phyloP scores from a whole-genome alignment of 2,888 invertebrate species.

The Marronus borbonicus region DNA sequence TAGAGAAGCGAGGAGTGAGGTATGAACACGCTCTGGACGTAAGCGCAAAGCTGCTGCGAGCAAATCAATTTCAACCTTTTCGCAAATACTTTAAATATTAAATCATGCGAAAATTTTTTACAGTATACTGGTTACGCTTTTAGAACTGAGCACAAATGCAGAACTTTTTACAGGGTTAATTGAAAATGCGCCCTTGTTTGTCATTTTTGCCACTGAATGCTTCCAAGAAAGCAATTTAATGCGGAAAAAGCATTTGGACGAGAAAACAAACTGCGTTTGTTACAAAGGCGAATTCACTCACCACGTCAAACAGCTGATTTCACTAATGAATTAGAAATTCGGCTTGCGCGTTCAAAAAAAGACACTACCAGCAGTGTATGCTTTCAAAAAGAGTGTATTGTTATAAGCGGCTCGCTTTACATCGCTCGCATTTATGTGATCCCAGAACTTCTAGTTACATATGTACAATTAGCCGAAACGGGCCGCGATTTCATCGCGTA shows the following conservation, averaged over 20 bases:
- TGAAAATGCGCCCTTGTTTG: slow-evolving; percentile 10
- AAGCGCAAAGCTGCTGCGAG: not conserved
- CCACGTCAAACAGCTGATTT: too few relatives aligned
- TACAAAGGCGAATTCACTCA: too few relatives aligned
- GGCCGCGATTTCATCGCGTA: too few relatives aligned
- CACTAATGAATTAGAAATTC: too few relatives aligned
- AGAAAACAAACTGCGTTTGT: too few relatives aligned
- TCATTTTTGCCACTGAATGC: not conserved
- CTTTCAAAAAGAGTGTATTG: too few relatives aligned
- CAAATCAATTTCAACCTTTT: slow-evolving; percentile 34
- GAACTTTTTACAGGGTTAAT: slow-evolving; percentile 30
- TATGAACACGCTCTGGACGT: slow-evolving; percentile 2
- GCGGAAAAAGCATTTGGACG: not conserved
- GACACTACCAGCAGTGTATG: too few relatives aligned
- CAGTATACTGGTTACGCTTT: not conserved
- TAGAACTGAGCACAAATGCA: slow-evolving; percentile 13
- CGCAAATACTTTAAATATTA: slow-evolving; percentile 39
- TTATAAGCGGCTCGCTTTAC: too few relatives aligned
- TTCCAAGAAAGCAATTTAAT: slow-evolving; percentile 16
- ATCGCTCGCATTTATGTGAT: too few relatives aligned
- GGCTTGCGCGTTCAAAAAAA: too few relatives aligned
- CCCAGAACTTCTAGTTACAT: too few relatives aligned
- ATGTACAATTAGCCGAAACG: too few relatives aligned
- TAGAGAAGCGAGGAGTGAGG: not conserved
- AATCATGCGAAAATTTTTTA: slow-evolving; percentile 23